phyloP scores from a whole-genome alignment of 1,140 invertebrate species.

The Trigoniulus corallinus region DNA sequence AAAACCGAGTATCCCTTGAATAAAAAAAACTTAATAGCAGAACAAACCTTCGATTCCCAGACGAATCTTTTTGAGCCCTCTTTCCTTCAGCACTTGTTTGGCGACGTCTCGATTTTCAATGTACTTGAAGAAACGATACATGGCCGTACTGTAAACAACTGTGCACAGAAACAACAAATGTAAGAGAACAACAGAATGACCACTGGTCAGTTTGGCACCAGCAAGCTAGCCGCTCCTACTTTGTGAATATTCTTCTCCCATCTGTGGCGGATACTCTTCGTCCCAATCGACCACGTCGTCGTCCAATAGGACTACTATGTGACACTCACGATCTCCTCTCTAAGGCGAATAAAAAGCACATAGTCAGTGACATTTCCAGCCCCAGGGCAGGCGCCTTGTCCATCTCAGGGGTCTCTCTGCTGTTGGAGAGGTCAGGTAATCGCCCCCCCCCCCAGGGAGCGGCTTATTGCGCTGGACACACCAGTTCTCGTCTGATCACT shows the following conservation, averaged over 20 bases:
- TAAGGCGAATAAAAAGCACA: conserved; percentile 11
- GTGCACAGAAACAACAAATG: conserved; percentile 12
- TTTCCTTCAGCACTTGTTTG: conserved; percentile 93
- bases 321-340: conserved; percentile 38
- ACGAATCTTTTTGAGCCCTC: conserved; percentile 96
- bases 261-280: conserved; percentile 94
- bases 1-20: too few relatives aligned
- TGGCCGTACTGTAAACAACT: conserved; percentile 73
- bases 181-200: conserved; percentile 4
- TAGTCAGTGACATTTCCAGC: too few relatives aligned
- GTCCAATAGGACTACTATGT: conserved; percentile 85
- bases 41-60: conserved; percentile 86
- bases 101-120: conserved; percentile 98
- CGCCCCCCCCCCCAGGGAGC: too few relatives aligned
- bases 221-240: conserved; percentile 44
- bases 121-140: conserved; percentile 98
- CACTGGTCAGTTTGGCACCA: not conserved
- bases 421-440: too few relatives aligned
- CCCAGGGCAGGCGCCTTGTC: too few relatives aligned
- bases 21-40: too few relatives aligned
- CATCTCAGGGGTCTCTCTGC: too few relatives aligned
- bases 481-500: too few relatives aligned
- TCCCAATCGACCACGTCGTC: conserved; percentile 97
- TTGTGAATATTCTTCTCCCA: conserved; percentile 96
- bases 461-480: too few relatives aligned